A percentile compares a stretch with the other conserved stretches of the same genome.
These are phyloP conservation scores for Peromyscus leucopus DNA, from an alignment of 2,113 vertebrate species.

Conservation along the genomic window DNA sequence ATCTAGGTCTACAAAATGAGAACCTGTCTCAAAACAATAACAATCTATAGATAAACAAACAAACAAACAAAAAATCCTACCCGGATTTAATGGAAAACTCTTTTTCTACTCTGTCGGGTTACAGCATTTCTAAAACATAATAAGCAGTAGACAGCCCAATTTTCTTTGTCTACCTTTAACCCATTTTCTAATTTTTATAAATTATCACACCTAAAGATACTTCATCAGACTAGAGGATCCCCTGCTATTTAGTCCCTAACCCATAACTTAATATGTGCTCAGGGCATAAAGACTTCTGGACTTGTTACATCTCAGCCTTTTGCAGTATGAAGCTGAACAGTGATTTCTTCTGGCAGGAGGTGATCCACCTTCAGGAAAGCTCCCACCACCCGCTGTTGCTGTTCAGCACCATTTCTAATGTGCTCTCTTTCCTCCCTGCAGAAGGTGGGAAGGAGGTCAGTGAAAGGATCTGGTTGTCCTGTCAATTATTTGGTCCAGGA, in stretches of 20 bases:
- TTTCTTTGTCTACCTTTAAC: neutral
- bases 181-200: neutral
- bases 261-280: conserved; percentile 1
- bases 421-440: neutral
- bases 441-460: neutral
- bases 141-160: neutral
- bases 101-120: neutral
- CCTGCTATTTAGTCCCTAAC: neutral
- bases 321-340: neutral
- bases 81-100: neutral
- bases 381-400: neutral
- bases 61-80: neutral
- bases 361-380: neutral
- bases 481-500: neutral
- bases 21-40: neutral
- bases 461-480: neutral
- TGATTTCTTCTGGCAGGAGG: neutral
- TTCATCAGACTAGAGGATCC: neutral
- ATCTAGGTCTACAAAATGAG: neutral
- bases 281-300: neutral
- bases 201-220: neutral
- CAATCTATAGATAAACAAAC: neutral
- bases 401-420: neutral
- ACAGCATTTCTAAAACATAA: conserved; percentile 37
- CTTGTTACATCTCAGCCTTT: neutral